Evolutionary conservation across 2,797 vertebrate species (phyloP).

Genomic region (Sebastes aleutianus): DNA sequence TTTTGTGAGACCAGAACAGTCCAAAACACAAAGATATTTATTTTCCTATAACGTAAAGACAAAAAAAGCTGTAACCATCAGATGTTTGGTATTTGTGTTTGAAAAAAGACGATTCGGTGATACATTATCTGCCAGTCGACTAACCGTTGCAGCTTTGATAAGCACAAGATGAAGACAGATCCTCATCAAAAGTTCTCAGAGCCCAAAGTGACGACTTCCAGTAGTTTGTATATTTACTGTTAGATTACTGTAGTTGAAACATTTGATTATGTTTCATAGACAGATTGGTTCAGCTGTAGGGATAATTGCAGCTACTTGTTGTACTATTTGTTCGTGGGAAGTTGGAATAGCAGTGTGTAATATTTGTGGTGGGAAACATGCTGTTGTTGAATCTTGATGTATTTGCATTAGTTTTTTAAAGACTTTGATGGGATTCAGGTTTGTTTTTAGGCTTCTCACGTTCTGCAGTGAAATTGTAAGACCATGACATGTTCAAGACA

Average conservation of each 20-base stretch:
- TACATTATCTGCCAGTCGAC: not conserved
- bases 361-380: not conserved
- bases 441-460: not conserved
- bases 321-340: not conserved
- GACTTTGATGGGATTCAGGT: not conserved
- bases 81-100: not conserved
- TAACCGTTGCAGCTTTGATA: not conserved
- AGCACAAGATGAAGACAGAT: not conserved
- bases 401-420: not conserved
- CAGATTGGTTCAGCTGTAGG: not conserved
- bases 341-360: not conserved
- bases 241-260: not conserved
- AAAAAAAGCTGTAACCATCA: not conserved
- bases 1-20: not conserved
- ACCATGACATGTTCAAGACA: no score
- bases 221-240: no score
- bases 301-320: not conserved
- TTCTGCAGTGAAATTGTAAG: not conserved
- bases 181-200: not conserved
- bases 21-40: not conserved
- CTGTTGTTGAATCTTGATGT: not conserved
- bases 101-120: not conserved
- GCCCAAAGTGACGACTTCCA: no score
- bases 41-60: not conserved
- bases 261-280: not conserved